Base-by-base conservation (phyloP, 2,797 vertebrate genomes). In the Spea hammondii region DNA sequence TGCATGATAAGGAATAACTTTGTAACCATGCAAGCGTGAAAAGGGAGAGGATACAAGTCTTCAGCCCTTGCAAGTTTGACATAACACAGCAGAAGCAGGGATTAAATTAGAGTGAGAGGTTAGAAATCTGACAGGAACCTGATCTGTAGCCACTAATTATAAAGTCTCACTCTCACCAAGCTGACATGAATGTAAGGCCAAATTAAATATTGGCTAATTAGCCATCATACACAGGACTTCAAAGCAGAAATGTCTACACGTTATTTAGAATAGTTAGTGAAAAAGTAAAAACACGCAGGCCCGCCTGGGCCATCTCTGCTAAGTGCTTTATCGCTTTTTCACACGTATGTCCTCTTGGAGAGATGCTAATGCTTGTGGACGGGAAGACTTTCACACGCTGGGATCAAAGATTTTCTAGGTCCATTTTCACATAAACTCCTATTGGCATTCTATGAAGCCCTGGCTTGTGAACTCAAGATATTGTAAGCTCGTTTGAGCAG, bases 131-230 rank as follows among this genome's bases (percentile, higher is more conserved):
- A 91, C 91, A 90, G 89, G 85, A 91, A 86, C 84, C 86, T 85
- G 83, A 89, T 91, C 90, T 88, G 87, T 84, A 85, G 85, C 86
- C 87, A 86, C 91, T 90, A 91, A 91, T 93, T 89, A 92, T 89
- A 85, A 87, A 89, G 87, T 82, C 90, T 90, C 86, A 66, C 83
- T 89, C 91, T 88, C 86, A 84, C 88, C 83, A 85, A 85, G 78
- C 82, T 87, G 90, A 92, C 91, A 89, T 86, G 83, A 85, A 88
- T 76, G 88, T 89, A 85, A 90, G 90, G 85, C 86, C 88, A 89
- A 89, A 92, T 92, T 90, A 92, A 90, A 88, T 87, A 86, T 84
- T 86, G 86, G 90, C 90, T 93, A 91, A 93, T 93, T 93, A 93
- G 86, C 87, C 74, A 87, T 79, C 85, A 85, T 84, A 88, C 51